Evolutionary conservation across 2,888 invertebrate genomes (phyloP), one percentile per base, ranked within the genome.

Genomic region (Mayetiola destructor): DNA sequence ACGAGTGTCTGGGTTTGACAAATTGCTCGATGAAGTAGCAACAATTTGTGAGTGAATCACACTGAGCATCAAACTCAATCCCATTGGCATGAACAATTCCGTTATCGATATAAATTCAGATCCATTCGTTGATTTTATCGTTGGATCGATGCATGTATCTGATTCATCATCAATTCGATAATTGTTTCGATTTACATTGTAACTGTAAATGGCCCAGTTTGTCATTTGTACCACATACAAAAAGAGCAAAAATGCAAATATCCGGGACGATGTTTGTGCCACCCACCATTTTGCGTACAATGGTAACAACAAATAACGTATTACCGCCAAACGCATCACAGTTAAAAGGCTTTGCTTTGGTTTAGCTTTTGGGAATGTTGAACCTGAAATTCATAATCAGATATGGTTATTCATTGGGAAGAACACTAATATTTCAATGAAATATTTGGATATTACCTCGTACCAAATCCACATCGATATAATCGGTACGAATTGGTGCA

Each of bases 391-490:
- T 20, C 57, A 59, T 54, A 6, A 30, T 42, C n/a, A 30, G 53
- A 29, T 18, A 27, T 53, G 61, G 48, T 55, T 57, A 16, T n/a
- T n/a, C n/a, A n/a, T n/a, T 59, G 58, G 16, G 16, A 40, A 8
- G 40, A 18, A 18, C 5, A 16, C 12, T 12, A 36, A 12, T 21
- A 21, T n/a, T 36, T 9, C 4, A 14, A 14, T 12, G 12, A 12
- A 5, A 36, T 55, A 40, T 53, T 30, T 6, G 56, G 42, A 55
- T 54, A 60, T 59, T 74, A 90, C 93, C 94, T 83, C 93, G 79
- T 58, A 96, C 91, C 66, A 96, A 80, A 75, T 96, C 96, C 57
- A 96, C 88, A 77, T 96, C 95, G 62, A 96, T 96, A 48, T 93
- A 81, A 68, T 94, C 93, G 16, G 91, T 88, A 69, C 92, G 90